Base-by-base conservation (phyloP, 2,888 invertebrate genomes). In the Cantharis flavilabris region DNA sequence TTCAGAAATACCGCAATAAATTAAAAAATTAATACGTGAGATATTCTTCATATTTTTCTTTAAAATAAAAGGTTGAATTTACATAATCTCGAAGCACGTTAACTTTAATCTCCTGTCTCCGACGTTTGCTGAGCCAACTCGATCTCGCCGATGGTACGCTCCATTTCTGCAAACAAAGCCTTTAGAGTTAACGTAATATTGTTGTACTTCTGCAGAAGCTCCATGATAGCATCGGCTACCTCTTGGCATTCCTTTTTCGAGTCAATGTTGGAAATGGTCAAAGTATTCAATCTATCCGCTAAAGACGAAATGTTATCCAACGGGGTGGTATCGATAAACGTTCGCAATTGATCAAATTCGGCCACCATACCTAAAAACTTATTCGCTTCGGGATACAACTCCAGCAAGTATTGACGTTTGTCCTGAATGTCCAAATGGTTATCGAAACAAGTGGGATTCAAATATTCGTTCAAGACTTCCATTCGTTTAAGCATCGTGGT, bases 181-280 rank as follows among this genome's bases (percentile, higher is more conserved):
- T 90, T 89, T 80, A 91, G 88, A 49, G 88, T 88, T 69, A 82
- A 86, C 69, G 90, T 88, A 63, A 91, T 88, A 81, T 89, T 87
- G 82, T 90, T 90, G 81, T 90, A 90, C 72, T 89, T 86, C 26
- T 89, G 86, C 76, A 90, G 84, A 62, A 89, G 83, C 65, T 87
- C 84, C 62, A 88, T 83, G 33, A 90, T 88, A 76, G 88, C 86
- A n/a, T 83, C 81, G 9, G 87, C 88, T 4, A 89, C 83, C 63
- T 80, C 81, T 79, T 87, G 86, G 10, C 87, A 85, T 75, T 89
- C 86, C 74, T 89, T 86, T 67, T 89, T 87, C 3, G 87, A 83
- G 33, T 86, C 84, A 2, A 90, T 80, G 83, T 89, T 89, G 4
- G 84, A 81, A 20, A 88, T 81, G 28, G 89, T 87, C 63, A 90